These are phyloP conservation scores for Synergus laeviventris DNA, from an alignment of 2,888 invertebrate species.

Conservation along the genomic window DNA sequence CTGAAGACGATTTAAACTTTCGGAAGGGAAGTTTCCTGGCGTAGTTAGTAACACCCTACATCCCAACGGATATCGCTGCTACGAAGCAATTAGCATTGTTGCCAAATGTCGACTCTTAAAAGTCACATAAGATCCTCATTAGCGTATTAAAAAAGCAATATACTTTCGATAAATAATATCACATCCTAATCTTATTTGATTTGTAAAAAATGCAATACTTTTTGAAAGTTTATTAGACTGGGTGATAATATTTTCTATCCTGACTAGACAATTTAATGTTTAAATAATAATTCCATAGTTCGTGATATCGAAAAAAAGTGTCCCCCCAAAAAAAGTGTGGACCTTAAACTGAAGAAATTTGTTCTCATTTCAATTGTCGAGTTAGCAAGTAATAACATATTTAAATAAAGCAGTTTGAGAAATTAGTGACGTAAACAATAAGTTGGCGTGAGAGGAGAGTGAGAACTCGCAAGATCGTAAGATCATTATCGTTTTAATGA, in stretches of 20 bases:
- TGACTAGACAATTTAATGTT: no score
- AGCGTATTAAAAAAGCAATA: background rate
- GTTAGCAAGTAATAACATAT: background rate
- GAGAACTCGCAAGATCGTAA: slow-evolving; percentile 27
- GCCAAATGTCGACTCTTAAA: slow-evolving; percentile 49
- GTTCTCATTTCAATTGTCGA: background rate
- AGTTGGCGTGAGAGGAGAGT: background rate
- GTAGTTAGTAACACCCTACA: slow-evolving; percentile 61
- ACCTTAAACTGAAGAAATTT: no score
- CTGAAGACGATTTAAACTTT: slow-evolving; percentile 65
- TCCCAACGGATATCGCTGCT: slow-evolving; percentile 40
- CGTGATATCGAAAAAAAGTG: no score
- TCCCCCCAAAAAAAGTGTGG: no score
- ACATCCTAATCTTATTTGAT: background rate
- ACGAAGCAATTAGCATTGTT: slow-evolving; percentile 55
- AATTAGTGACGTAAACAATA: background rate
- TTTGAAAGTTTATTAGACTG: no score
- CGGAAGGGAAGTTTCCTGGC: slow-evolving; percentile 53
- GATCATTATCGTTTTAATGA: slow-evolving; percentile 59
- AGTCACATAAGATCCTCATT: background rate
- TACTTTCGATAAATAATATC: background rate
- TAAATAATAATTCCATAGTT: no score
- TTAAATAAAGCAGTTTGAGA: background rate
- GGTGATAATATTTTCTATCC: no score
- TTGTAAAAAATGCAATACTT: background rate